phyloP scores from a whole-genome alignment of 1,140 invertebrate genomes.

The Drosophila littoralis region DNA sequence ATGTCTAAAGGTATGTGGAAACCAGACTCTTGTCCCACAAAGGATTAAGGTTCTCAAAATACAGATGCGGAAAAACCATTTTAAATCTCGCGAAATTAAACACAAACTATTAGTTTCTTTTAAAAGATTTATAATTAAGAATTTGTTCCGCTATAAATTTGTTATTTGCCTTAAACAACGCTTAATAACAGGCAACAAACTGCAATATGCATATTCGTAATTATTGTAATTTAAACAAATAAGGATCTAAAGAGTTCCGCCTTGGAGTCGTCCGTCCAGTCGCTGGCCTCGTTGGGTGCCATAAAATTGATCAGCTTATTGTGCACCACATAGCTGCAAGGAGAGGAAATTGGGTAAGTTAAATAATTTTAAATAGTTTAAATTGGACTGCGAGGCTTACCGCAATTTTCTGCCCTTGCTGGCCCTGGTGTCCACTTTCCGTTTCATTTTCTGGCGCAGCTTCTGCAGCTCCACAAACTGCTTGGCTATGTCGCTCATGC shows the following conservation, averaged over 20 bases:
- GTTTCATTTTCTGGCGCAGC: conserved; percentile 94
- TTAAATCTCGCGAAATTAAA: neutral
- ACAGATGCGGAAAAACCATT: no score
- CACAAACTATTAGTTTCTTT: neutral
- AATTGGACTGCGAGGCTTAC: conserved; percentile 34
- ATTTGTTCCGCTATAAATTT: conserved; percentile 8
- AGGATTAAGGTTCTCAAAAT: no score
- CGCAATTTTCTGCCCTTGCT: conserved; percentile 96
- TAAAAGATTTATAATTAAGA: neutral
- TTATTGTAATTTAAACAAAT: conserved; percentile 88
- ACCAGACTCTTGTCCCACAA: no score
- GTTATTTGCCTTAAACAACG: conserved; percentile 17
- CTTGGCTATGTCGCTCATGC: conserved; percentile 91
- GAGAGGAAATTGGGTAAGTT: conserved; percentile 1
- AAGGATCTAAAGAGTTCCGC: conserved; percentile 93
- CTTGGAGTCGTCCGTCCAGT: conserved; percentile 92
- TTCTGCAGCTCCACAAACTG: conserved; percentile 97
- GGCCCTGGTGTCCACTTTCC: conserved; percentile 95
- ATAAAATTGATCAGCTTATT: conserved; percentile 97
- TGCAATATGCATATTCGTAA: conserved; percentile 11
- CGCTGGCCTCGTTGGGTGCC: conserved; percentile 90
- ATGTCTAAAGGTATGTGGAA: no score
- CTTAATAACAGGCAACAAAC: neutral
- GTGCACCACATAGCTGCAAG: conserved; percentile 91
- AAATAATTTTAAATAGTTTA: neutral